A percentile compares a stretch with the other conserved stretches of the same genome.
phyloP scores from a whole-genome alignment of 2,888 invertebrate species.

The Magallana nippona region DNA sequence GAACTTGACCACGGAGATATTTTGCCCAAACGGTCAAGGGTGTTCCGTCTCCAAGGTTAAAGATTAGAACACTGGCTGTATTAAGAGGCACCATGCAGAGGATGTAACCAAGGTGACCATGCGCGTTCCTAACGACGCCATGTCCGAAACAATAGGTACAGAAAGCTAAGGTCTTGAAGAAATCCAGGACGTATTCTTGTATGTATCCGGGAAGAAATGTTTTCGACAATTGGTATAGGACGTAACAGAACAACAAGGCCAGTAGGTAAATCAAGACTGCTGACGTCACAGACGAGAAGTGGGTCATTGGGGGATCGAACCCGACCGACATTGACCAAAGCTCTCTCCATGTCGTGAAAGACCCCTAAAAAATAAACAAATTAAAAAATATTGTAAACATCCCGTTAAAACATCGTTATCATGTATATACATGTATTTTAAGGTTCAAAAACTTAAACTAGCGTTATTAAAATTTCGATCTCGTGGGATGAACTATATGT shows the following conservation, averaged over 20 bases:
- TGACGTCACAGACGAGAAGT: constrained; percentile 54
- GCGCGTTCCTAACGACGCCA: constrained; percentile 58
- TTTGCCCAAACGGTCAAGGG: constrained; percentile 58
- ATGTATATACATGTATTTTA: too few species aligned
- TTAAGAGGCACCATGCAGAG: constrained; percentile 58
- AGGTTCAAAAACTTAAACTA: too few species aligned
- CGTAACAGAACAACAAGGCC: constrained; percentile 55
- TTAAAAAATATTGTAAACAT: too few species aligned
- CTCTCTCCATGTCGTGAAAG: constrained; percentile 57
- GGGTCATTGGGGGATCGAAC: constrained; percentile 42
- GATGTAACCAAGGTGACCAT: constrained; percentile 62
- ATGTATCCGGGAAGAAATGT: constrained; percentile 55
- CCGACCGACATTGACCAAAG: constrained; percentile 54
- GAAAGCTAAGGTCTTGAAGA: constrained; percentile 61
- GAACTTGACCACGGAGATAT: constrained; percentile 53
- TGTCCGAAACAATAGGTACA: constrained; percentile 65
- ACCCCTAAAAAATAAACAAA: background rate
- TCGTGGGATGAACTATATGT: constrained; percentile 2
- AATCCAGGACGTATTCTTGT: constrained; percentile 59
- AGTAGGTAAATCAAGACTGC: constrained; percentile 56
- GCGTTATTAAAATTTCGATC: background rate
- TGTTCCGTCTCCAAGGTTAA: constrained; percentile 56
- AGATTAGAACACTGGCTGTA: constrained; percentile 50
- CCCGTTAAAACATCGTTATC: too few species aligned
- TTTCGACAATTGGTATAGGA: constrained; percentile 54